Evolutionary conservation across 2,888 invertebrate species (phyloP), one percentile per base, ranked within the genome.

Genomic region (Clistopyga incitator): DNA sequence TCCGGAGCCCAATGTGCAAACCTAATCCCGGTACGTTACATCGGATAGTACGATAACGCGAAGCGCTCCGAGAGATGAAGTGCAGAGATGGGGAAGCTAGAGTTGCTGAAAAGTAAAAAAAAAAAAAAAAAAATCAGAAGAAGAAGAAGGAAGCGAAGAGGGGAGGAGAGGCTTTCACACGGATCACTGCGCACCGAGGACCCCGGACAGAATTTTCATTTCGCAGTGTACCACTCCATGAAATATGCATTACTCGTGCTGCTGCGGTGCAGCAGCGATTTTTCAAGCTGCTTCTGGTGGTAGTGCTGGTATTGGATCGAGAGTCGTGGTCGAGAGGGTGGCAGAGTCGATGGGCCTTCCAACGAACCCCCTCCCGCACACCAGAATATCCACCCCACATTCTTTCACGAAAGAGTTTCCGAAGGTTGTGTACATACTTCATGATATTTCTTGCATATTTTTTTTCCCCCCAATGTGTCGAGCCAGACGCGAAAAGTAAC

Each of bases 241-340:
- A 90, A 90, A 89, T 88, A 90, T 89, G 87, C 89, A 89, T 88
- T 87, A 85, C 85, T 79, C 78, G 78, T 52, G 75, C 81, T 45
- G 38, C 59, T 47, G 78, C 52, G 74, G 70, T 83, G 85, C 86
- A 85, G 86, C 78, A 77, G 83, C 88, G 87, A 89, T 89, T 90
- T 88, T 89, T 88, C 88, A 86, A 86, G 79, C 65, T 75, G 85
- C 82, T 84, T 78, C 71, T 50, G 78, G 68, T 81, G 29, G 50
- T 50, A 47, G 68, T 75, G 15, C 25, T 18, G 64, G 25, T 68
- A 76, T 65, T 64, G 76, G 64, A 76, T 68, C 52, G 50, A n/a
- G 64, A 52, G 23, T 34, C 64, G 64, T 20, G 50, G 3, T 18
- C n/a, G 74, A 74, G 50, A 6, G 45, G 56, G 79, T 42, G 50